Evolutionary conservation across 2,113 vertebrate genomes (phyloP).

Genomic region (Mionectes macconnelli): DNA sequence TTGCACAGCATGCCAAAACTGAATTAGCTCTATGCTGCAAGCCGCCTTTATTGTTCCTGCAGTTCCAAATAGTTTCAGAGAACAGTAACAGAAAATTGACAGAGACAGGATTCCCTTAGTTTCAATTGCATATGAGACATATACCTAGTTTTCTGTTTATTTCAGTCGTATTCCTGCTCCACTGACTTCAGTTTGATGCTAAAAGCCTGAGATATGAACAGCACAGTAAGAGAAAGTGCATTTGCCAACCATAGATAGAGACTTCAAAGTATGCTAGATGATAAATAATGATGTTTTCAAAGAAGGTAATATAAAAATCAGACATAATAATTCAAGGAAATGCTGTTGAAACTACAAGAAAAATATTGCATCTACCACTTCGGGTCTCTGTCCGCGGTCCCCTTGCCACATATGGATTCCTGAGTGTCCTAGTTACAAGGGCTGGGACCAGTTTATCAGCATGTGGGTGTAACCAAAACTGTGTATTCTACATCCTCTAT

Average conservation of each 20-base stretch:
- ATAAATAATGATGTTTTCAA: background rate
- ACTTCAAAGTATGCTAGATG: background rate
- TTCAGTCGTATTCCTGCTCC: background rate
- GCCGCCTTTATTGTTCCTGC: background rate
- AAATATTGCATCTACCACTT: background rate
- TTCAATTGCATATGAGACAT: background rate
- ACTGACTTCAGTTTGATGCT: background rate
- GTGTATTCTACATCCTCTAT: no score
- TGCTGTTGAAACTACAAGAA: background rate
- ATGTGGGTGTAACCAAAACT: no score
- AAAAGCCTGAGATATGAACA: background rate
- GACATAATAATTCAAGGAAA: background rate
- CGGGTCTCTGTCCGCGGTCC: background rate
- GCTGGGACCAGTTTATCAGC: no score
- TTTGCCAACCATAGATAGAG: background rate
- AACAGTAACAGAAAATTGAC: background rate
- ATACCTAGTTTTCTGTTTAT: background rate
- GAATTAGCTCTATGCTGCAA: background rate
- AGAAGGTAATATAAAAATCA: background rate
- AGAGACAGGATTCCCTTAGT: background rate
- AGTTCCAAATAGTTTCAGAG: background rate
- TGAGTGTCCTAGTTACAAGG: no score
- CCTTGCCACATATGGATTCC: fast-evolving
- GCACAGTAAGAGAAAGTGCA: background rate
- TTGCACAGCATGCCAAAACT: background rate